Conservation (phyloP, 2,113 vertebrate genomes). For the Xiphophorus maculatus region DNA sequence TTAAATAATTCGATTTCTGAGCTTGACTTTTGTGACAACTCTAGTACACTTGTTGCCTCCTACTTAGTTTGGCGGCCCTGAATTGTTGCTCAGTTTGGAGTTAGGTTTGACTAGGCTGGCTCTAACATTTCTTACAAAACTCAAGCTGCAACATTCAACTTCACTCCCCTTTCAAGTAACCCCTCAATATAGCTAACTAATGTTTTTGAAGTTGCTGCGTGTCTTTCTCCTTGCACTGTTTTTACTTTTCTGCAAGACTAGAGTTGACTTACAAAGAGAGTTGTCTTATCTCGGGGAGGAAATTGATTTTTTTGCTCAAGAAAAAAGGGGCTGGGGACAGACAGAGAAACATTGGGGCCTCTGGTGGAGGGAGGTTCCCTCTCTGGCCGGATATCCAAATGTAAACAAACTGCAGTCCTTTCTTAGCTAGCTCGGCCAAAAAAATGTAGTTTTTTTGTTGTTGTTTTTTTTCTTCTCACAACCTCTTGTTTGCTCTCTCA, state of each 20-base stretch:
- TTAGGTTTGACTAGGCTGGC: no score
- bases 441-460: slow-evolving; percentile 30
- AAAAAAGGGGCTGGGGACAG: not conserved
- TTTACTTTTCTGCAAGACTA: not conserved
- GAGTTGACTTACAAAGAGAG: not conserved
- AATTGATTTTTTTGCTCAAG: slow-evolving; percentile 35
- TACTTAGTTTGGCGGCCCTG: no score
- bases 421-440: slow-evolving; percentile 40
- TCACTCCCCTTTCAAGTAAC: not conserved
- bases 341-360: slow-evolving; percentile 23
- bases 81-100: no score
- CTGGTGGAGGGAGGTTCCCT: slow-evolving; percentile 66
- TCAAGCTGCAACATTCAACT: not conserved
- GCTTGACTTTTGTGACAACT: no score
- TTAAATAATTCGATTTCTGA: no score
- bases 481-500: slow-evolving; percentile 10
- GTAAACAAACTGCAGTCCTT: slow-evolving; percentile 67
- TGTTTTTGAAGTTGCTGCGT: no score
- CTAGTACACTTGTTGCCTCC: no score
- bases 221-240: not conserved
- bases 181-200: not conserved
- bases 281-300: slow-evolving; percentile 26
- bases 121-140: not conserved
- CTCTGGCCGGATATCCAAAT: slow-evolving; percentile 73
- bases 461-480: slow-evolving; percentile 16